Evolutionary conservation across 2,113 vertebrate species (phyloP), one percentile per base, ranked within the genome.

Genomic region (Maccullochella peelii): DNA sequence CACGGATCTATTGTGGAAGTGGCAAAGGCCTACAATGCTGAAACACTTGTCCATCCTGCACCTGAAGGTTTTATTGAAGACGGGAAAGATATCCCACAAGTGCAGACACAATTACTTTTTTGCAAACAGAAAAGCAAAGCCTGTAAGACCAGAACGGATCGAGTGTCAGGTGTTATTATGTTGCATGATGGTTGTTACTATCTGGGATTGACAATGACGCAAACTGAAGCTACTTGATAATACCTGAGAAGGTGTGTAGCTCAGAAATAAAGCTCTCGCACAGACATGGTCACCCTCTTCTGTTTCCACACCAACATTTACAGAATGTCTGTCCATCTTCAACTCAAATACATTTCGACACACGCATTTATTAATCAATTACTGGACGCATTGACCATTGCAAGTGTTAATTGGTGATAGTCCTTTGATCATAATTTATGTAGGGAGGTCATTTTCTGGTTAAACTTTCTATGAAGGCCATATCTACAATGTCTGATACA

Each of bases 1-100:
- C 80, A 40, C 80, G 80, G 82, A 91, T 87, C 82, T 72, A 73
- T 68, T 80, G 82, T 80, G 57, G 79, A 77, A 47, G 40, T 21
- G 59, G 65, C 6, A 16, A 73, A 57, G 59, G 70, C 66, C 65
- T 54, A 36, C 15, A 23, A 65, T 16, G 33, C n/a, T 30, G 8
- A 80, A 66, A 77, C 61, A 80, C 38, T 47, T 76, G 79, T 83
- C 61, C 65, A 54, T 70, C 40, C 58, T 73, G 58, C 59, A 71
- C 50, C 36, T 55, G 47, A 68, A 73, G 63, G 42, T 72, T 84
- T 85, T 69, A 63, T 40, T 81, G 47, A 85, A 65, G 75, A 74
- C 50, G 15, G 61, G 23, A 72, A 59, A 66, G 42, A 87, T 23
- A 30, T 74, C 73, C 18, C 16, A 50, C 50, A 61, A 68, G 59